Base-by-base conservation (phyloP, 2,888 invertebrate genomes). In the Emesis russula region DNA sequence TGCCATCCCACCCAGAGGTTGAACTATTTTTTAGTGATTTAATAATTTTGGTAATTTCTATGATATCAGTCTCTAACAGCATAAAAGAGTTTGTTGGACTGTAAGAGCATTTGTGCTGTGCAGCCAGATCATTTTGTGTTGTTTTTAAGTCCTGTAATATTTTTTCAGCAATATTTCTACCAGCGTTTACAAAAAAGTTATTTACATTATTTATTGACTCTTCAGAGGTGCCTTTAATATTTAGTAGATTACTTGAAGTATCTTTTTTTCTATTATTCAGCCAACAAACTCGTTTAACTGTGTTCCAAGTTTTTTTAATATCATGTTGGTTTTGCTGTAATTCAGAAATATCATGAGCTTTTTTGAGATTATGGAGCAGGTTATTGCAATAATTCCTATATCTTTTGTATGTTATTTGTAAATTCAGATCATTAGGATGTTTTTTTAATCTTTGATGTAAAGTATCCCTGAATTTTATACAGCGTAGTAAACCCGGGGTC, bases 321-420 rank as follows among this genome's bases (percentile, higher is more conserved):
- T 15, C 15, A 15, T 48, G 15, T 48, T 48, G 13, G 3, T 48
- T 48, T 48, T 15, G 48, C 4, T 48, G 15, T 48, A 48, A 48
- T 48, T 48, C 48, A 48, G 48, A 15, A 3, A 48, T 48, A 48
- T 48, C 15, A 48, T 48, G 2, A 9, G 18, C 4, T 25, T 63
- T 63, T 63, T 63, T 63, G 15, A 25, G 63, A 1, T 5, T 63
- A 9, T 63, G 63, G 5, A 63, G 7, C 6, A 63, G 3, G 7
- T 71, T 36, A 7, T 33, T 71, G 9, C 38, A 71, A 33, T 71
- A 15, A 71, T 71, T 71, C 15, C 33, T 71, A 33, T 36, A 71
- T 71, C 70, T 71, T 33, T 71, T 71, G 13, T 36, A 13, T 3
- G 70, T 71, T 71, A 11, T 33, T 18, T 71, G 33, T 5, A 71